phyloP scores from a whole-genome alignment of 2,888 invertebrate species.

The Linyphia triangularis region DNA sequence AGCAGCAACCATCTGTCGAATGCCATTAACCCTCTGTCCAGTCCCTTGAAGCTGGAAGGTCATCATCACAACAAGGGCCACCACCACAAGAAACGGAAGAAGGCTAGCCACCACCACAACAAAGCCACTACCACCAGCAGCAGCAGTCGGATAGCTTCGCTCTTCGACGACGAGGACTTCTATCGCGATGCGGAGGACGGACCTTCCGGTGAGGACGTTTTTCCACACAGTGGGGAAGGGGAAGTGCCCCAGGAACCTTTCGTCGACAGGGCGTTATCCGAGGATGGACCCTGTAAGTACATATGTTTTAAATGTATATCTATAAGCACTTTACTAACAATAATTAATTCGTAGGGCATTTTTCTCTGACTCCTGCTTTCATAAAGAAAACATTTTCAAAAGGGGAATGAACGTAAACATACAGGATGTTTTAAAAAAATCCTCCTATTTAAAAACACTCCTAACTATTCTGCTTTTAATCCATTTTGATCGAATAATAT shows the following conservation, averaged over 20 bases:
- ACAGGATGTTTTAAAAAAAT: too few species aligned
- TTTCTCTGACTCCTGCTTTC: too few species aligned
- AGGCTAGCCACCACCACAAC: background rate
- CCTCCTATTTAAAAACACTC: too few species aligned
- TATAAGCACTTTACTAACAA: too few species aligned
- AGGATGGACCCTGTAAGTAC: conserved; percentile 67
- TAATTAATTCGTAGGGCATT: too few species aligned
- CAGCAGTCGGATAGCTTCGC: background rate
- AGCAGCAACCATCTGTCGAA: conserved; percentile 36
- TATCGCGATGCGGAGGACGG: conserved; percentile 70
- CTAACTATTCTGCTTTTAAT: too few species aligned
- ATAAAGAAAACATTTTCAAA: too few species aligned
- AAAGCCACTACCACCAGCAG: background rate
- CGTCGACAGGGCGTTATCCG: background rate
- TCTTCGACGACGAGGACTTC: conserved; percentile 72
- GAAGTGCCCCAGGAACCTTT: background rate
- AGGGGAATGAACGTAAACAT: too few species aligned
- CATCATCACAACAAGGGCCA: background rate
- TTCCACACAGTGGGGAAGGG: conserved; percentile 20
- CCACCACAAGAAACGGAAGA: conserved; percentile 28
- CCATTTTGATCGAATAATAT: too few species aligned
- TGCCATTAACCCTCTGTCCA: conserved; percentile 68
- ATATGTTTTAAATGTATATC: background rate
- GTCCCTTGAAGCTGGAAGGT: conserved; percentile 48
- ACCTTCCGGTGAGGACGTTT: conserved; percentile 47